Evolutionary conservation across 2,888 invertebrate genomes (phyloP).

Genomic region (Drosophila multiciliata): DNA sequence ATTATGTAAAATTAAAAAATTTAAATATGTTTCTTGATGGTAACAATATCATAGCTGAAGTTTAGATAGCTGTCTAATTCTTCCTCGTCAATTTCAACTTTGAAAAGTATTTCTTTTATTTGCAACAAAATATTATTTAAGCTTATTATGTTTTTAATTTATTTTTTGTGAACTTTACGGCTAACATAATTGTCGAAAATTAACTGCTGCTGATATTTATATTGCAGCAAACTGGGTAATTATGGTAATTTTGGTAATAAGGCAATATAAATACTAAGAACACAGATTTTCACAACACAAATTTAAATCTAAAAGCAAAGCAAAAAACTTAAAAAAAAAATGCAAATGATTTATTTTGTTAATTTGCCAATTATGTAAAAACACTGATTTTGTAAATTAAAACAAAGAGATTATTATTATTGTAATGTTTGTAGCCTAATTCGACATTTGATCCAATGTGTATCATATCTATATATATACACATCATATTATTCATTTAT

Average conservation of each 20-base stretch:
- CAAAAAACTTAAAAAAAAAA: neutral
- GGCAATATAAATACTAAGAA: neutral
- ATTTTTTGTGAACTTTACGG: neutral
- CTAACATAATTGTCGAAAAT: neutral
- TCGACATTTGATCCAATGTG: neutral
- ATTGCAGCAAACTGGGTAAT: neutral
- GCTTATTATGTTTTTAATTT: neutral
- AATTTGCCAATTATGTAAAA: no score
- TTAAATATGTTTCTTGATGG: fast-evolving
- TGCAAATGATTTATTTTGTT: neutral
- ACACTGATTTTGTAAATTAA: neutral
- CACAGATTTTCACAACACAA: neutral
- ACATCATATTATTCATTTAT: neutral
- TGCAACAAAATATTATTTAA: neutral
- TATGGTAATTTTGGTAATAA: neutral
- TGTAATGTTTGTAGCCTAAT: neutral
- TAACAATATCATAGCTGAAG: neutral
- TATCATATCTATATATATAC: neutral
- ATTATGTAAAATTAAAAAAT: neutral
- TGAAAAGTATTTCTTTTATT: neutral
- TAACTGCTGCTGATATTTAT: neutral
- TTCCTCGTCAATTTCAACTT: neutral
- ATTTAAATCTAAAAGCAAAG: neutral
- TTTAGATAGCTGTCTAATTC: neutral
- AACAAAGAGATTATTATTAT: neutral